A percentile compares a stretch with the other conserved stretches of the same genome.
These are phyloP conservation scores for Holotrichia oblita DNA, from an alignment of 1,140 invertebrate species.

Conservation along the genomic window DNA sequence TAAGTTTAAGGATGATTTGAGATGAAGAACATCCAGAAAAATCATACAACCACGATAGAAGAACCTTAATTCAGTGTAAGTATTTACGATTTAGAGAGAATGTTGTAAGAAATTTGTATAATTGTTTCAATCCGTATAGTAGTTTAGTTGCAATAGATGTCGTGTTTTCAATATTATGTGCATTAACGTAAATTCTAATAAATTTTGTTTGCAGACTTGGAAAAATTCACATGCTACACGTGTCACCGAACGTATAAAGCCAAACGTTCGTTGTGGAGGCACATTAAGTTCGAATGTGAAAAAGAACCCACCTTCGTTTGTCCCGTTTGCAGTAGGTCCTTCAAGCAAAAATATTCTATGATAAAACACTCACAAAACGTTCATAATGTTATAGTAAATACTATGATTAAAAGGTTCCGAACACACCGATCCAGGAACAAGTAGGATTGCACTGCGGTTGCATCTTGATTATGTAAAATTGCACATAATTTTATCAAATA, in stretches of 20 bases:
- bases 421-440: background rate
- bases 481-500: no score
- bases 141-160: background rate
- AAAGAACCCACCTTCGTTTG: slow-evolving; percentile 34
- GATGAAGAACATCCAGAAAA: no score
- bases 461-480: background rate
- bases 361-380: slow-evolving; percentile 18
- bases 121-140: no score
- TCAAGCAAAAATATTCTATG: slow-evolving; percentile 38
- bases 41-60: no score
- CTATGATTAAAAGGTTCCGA: background rate
- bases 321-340: slow-evolving; percentile 28
- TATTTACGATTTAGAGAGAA: no score
- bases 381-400: slow-evolving; percentile 16
- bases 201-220: slow-evolving; percentile 5
- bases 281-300: slow-evolving; percentile 77
- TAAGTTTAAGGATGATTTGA: no score
- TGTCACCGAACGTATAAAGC: slow-evolving; percentile 79
- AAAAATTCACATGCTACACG: slow-evolving; percentile 65
- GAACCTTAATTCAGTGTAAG: no score
- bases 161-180: background rate
- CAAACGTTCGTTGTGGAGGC: slow-evolving; percentile 77
- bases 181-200: background rate
- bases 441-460: background rate
- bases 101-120: no score